Percentiles rank a stretch among this genome's conserved stretches.
Conservation (phyloP, 2,113 vertebrate species). For the Fulica atra region DNA sequence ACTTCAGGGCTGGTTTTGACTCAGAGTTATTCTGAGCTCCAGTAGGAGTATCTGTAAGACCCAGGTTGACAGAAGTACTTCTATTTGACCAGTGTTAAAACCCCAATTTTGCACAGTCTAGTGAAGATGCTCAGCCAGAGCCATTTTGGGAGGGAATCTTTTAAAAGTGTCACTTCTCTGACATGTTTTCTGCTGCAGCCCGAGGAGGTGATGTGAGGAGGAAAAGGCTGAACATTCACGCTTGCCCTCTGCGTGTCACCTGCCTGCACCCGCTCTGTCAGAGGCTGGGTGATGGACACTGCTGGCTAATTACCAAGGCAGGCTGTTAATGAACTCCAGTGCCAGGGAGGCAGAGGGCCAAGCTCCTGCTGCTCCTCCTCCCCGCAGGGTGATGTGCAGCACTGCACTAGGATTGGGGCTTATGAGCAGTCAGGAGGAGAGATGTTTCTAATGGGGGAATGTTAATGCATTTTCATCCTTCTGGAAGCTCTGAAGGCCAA, state of each 20-base stretch:
- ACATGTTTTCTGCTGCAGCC: not conserved
- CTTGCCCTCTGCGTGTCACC: no score
- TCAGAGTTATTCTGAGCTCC: not conserved
- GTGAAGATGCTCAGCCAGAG: not conserved
- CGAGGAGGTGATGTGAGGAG: no score
- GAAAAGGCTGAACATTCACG: not conserved
- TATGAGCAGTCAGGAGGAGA: not conserved
- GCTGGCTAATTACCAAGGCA: not conserved
- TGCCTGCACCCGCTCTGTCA: not conserved
- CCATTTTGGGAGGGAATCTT: rapidly evolving
- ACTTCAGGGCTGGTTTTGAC: not conserved
- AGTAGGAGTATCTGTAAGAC: not conserved
- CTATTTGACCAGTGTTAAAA: not conserved
- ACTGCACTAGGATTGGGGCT: rapidly evolving
- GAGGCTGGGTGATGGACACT: not conserved
- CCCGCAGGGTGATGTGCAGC: not conserved
- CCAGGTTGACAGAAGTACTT: not conserved
- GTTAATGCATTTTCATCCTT: not conserved
- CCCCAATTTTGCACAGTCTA: not conserved
- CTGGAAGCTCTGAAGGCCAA: not conserved
- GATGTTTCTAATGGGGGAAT: rapidly evolving
- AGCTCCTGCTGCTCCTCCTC: not conserved
- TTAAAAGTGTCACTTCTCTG: not conserved
- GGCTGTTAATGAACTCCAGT: not conserved
- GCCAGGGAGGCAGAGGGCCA: not conserved